These are phyloP conservation scores for Xiphophorus hellerii DNA, from an alignment of 2,113 vertebrate species.

Conservation along the genomic window DNA sequence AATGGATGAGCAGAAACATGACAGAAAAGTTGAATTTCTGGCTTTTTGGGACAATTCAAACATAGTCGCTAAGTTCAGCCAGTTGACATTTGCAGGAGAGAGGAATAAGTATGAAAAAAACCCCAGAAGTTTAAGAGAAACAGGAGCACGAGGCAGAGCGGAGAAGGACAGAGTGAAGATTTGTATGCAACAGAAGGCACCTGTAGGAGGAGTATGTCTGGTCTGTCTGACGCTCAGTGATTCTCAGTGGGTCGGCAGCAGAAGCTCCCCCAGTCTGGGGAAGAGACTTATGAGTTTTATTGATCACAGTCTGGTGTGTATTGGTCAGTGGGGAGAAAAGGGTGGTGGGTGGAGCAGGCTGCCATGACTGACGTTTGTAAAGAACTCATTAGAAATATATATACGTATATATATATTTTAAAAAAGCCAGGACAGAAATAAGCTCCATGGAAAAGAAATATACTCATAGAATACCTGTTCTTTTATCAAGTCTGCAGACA, in stretches of 20 bases:
- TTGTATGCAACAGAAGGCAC: conserved; percentile 63
- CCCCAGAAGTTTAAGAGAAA: conserved; percentile 8
- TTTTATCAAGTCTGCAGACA: neutral
- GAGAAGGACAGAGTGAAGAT: conserved; percentile 46
- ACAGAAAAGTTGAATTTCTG: neutral
- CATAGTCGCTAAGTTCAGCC: neutral
- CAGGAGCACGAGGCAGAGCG: conserved; percentile 37
- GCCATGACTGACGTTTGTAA: conserved; percentile 22
- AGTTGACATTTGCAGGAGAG: neutral
- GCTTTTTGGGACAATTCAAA: neutral
- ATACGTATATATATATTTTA: neutral
- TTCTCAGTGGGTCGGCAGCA: conserved; percentile 53
- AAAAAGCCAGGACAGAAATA: conserved; percentile 3
- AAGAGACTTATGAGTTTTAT: conserved; percentile 70
- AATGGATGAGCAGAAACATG: neutral
- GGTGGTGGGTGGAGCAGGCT: neutral
- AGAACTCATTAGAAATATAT: conserved; percentile 30
- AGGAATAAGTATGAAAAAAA: neutral
- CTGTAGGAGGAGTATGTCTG: conserved; percentile 62
- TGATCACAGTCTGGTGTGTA: conserved; percentile 49
- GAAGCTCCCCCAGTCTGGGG: conserved; percentile 49
- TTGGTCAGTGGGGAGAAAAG: neutral
- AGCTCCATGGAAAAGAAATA: neutral
- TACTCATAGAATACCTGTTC: conserved; percentile 1
- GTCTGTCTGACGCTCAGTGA: conserved; percentile 62